Conservation (phyloP, 2,888 invertebrate species). For the Phlogophora meticulosa region DNA sequence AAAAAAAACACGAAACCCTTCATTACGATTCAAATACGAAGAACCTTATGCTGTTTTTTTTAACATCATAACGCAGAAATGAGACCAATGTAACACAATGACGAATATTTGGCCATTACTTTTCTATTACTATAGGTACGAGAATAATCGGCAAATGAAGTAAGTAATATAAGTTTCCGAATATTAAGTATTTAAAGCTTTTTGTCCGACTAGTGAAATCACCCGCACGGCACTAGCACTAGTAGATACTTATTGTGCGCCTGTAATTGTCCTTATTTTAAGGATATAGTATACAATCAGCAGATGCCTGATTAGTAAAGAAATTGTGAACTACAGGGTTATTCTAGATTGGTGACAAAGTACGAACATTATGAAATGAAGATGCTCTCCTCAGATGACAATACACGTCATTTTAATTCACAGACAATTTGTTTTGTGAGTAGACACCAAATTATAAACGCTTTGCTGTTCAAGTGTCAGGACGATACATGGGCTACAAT, state of each 20-base stretch:
- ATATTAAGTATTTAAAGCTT: too few relatives aligned
- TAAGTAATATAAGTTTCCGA: too few relatives aligned
- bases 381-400: not conserved
- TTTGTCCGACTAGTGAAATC: conserved; percentile 2
- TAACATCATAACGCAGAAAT: too few relatives aligned
- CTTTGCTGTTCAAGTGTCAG: not conserved
- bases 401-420: not conserved
- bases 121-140: too few relatives aligned
- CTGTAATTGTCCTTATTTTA: not conserved
- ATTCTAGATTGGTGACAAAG: not conserved
- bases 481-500: not conserved
- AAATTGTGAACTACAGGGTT: too few relatives aligned
- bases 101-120: too few relatives aligned
- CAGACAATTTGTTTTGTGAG: not conserved
- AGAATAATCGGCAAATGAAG: too few relatives aligned
- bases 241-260: not conserved
- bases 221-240: conserved; percentile 14
- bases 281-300: not conserved
- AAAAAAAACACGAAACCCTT: too few relatives aligned
- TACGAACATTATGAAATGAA: not conserved
- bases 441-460: not conserved
- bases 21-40: too few relatives aligned
- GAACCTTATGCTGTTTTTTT: too few relatives aligned
- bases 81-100: too few relatives aligned
- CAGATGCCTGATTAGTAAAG: not conserved